Evolutionary conservation across 23 tunicate species (phyloP).

Genomic region (Ascidia mentula): DNA sequence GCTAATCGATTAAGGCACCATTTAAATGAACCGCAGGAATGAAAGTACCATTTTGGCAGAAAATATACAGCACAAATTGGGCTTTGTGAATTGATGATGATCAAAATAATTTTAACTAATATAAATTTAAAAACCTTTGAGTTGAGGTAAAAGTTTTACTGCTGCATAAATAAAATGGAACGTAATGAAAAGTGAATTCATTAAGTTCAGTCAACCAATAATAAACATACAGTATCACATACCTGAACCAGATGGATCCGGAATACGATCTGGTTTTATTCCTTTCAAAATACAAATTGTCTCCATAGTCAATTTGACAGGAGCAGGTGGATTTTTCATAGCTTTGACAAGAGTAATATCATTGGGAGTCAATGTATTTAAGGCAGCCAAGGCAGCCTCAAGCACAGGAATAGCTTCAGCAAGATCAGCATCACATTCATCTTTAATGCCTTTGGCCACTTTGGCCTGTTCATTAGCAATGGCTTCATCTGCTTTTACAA

Average conservation of each 20-base stretch:
- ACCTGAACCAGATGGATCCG: slow-evolving; percentile 98
- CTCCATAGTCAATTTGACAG: slow-evolving; percentile 93
- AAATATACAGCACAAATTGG: too few relatives aligned
- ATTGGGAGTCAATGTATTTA: slow-evolving; percentile 84
- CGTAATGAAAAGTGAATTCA: too few relatives aligned
- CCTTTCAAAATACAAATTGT: slow-evolving; percentile 92
- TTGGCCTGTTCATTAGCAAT: slow-evolving; percentile 98
- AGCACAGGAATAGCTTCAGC: slow-evolving; percentile 98
- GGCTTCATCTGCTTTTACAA: slow-evolving; percentile 98
- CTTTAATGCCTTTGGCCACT: slow-evolving; percentile 83
- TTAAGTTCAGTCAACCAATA: too few relatives aligned
- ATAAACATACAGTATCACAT: neutral
- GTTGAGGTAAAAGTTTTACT: too few relatives aligned
- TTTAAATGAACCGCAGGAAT: too few relatives aligned
- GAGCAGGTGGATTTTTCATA: slow-evolving; percentile 90
- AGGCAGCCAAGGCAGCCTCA: slow-evolving; percentile 88
- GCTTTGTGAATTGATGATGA: too few relatives aligned
- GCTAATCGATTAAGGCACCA: too few relatives aligned
- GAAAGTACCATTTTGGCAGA: too few relatives aligned
- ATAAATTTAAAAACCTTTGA: too few relatives aligned
- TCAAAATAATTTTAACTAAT: too few relatives aligned
- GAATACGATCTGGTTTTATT: slow-evolving; percentile 85
- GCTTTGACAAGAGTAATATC: slow-evolving; percentile 95
- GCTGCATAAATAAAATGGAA: too few relatives aligned
- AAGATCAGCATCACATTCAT: slow-evolving; percentile 98